Base-by-base conservation (phyloP, 2,797 vertebrate genomes). In the Alca torda region DNA sequence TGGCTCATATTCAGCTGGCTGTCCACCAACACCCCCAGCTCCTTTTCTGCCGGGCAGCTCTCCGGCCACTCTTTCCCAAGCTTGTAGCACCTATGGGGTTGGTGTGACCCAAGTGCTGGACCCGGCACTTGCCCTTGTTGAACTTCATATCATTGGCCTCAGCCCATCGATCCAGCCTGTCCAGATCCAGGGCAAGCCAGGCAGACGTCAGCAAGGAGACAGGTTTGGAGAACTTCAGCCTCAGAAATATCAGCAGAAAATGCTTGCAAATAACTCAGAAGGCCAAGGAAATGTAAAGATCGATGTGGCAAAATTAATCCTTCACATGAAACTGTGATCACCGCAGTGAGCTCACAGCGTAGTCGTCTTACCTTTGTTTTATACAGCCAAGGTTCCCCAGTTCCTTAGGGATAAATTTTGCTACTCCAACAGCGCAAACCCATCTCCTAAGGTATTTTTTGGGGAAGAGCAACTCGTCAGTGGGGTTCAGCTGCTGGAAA, bases 331-430 rank as follows among this genome's bases (percentile, higher is more conserved):
- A 11, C 39, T 9, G 25, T 33, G 39, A 6, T 25, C 82, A 10
- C 61, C 4, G 1, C 57, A 33, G 10, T 3, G 25, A 50, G 33
- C 24, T 48, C 7, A 20, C 8, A 13, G 17, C 0, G 3, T 4
- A 1, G 6, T n/a, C 45, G 20, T 50, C 39, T 39, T 13, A 25
- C 11, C 17, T 30, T 30, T 18, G 6, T 30, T 56, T 56, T 31
- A 14, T 16, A 9, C 9, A 45, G 45, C 33, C 19, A 15, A 12
- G 31, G 48, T 15, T 59, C 23, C 25, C 26, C 35, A 5, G 12
- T 16, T 50, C 33, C 12, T 31, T 17, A 37, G 4, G 35, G 70
- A 39, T 15, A 30, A 4, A 31, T 43, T 80, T 37, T 21, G 6
- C 10, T 45, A 10, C 26, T 25, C 10, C 68, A 45, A 13, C 17